Conservation (phyloP, 2,888 invertebrate species). For the Venusia cambrica region DNA sequence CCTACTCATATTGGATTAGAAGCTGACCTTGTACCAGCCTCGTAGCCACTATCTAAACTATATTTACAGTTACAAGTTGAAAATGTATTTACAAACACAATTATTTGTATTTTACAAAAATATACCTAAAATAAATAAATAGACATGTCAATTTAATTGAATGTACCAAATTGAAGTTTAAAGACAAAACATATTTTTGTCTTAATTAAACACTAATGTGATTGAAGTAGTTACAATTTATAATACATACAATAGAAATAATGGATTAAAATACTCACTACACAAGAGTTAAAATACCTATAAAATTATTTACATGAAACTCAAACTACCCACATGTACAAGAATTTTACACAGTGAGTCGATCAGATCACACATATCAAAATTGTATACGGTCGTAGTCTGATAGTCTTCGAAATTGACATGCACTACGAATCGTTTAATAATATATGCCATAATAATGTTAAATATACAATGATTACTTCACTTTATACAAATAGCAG, state of each 20-base stretch:
- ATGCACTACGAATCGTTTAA: constrained; percentile 72
- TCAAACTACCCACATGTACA: constrained; percentile 17
- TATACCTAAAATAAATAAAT: constrained; percentile 74
- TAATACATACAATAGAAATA: constrained; percentile 34
- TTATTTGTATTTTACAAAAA: constrained; percentile 68
- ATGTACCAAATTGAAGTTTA: constrained; percentile 62
- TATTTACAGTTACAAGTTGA: constrained; percentile 41
- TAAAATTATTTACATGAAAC: constrained; percentile 10
- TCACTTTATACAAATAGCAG: constrained; percentile 87
- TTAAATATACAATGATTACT: constrained; percentile 77
- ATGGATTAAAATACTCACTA: constrained; percentile 22
- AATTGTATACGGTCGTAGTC: constrained; percentile 48
- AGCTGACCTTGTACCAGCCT: constrained; percentile 39
- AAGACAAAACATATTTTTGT: constrained; percentile 50
- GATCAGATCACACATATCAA: constrained; percentile 29
- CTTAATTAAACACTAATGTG: constrained; percentile 46
- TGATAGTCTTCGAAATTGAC: constrained; percentile 80
- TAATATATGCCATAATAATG: constrained; percentile 75
- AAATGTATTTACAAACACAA: constrained; percentile 68
- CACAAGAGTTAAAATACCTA: constrained; percentile 21
- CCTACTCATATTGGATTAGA: constrained; percentile 72
- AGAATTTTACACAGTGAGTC: constrained; percentile 21
- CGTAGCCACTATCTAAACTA: constrained; percentile 25
- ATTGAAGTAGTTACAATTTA: constrained; percentile 41
- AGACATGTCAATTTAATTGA: constrained; percentile 76